Evolutionary conservation across 2,797 vertebrate genomes (phyloP), one percentile per base, ranked within the genome.

Genomic region (Florisuga fusca): DNA sequence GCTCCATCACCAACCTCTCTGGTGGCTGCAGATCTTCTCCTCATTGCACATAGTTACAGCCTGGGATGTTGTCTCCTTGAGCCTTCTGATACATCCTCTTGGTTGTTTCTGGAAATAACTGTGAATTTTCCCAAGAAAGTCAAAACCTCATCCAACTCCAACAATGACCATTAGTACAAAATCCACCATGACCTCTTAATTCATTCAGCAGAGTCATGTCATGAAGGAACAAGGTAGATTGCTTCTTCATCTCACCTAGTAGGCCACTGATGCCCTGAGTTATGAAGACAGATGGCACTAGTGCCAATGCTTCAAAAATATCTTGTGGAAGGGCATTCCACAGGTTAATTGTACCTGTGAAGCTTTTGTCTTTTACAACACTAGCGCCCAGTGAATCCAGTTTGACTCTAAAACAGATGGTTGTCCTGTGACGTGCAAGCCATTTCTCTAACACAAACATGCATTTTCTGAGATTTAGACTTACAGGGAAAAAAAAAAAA

Each of bases 291-390:
- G 36, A 84, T 46, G 43, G 16, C 21, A 51, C 67, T 46, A 86
- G 25, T 29, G 71, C 62, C 79, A 50, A 46, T 38, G 48, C 36
- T 63, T 55, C 6, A 8, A 25, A 31, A 86, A 29, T 31, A 71
- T 54, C 77, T 34, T 12, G 12, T 85, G 62, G 80, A 82, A 92
- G 73, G 83, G 59, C 79, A 86, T 94, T 95, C 91, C 80, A 74
- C 89, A 82, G 87, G 87, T 94, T 93, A 93, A 88, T 88, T 84
- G 36, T 19, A 57, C 31, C 89, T 79, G 53, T 73, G 76, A 93
- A 94, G 76, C 48, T 86, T 83, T 77, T 77, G 74, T 43, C 12
- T 20, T 89, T 81, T 84, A 67, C 43, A 68, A 9, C 29, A 31
- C 69, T 83, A 78, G 63, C 91, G n/a, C 18, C 66, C 79, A 50